These are phyloP conservation scores for Oeneis ivallda DNA, from an alignment of 2,888 invertebrate genomes.

Conservation along the genomic window DNA sequence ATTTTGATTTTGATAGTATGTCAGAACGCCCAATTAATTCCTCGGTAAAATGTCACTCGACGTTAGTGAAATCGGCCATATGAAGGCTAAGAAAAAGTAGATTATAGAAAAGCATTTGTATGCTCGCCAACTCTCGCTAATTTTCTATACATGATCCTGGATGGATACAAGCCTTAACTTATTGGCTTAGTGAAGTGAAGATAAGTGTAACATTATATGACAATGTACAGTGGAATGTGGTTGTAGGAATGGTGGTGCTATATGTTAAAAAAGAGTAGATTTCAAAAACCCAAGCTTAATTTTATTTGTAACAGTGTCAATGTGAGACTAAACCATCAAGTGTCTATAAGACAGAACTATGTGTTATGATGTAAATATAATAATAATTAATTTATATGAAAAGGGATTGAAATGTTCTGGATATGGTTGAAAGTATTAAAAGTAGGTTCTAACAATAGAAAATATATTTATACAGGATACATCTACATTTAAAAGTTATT, in stretches of 20 bases:
- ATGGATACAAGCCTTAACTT: constrained; percentile 3
- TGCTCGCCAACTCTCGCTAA: not conserved
- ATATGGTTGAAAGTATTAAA: constrained; percentile 37
- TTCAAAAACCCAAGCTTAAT: constrained; percentile 27
- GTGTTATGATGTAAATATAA: constrained; percentile 40
- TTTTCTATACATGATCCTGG: constrained; percentile 27
- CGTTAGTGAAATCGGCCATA: too few species aligned
- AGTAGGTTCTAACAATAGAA: constrained; percentile 43
- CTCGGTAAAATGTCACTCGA: too few species aligned
- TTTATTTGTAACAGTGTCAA: constrained; percentile 32
- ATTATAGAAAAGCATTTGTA: not conserved
- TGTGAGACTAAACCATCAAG: constrained; percentile 29
- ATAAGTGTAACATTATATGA: constrained; percentile 12
- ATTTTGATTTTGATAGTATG: too few species aligned
- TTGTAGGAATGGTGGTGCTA: constrained; percentile 75
- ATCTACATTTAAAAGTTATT: constrained; percentile 39
- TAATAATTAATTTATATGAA: constrained; percentile 23
- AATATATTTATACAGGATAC: constrained; percentile 48
- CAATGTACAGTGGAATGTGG: constrained; percentile 48
- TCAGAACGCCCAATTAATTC: too few species aligned
- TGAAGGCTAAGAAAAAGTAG: not conserved
- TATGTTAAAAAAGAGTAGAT: constrained; percentile 54
- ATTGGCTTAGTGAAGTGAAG: constrained; percentile 27
- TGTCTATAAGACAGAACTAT: constrained; percentile 43
- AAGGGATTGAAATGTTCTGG: constrained; percentile 33